phyloP scores from a whole-genome alignment of 2,888 invertebrate species.

The Mesorhabditis belari region DNA sequence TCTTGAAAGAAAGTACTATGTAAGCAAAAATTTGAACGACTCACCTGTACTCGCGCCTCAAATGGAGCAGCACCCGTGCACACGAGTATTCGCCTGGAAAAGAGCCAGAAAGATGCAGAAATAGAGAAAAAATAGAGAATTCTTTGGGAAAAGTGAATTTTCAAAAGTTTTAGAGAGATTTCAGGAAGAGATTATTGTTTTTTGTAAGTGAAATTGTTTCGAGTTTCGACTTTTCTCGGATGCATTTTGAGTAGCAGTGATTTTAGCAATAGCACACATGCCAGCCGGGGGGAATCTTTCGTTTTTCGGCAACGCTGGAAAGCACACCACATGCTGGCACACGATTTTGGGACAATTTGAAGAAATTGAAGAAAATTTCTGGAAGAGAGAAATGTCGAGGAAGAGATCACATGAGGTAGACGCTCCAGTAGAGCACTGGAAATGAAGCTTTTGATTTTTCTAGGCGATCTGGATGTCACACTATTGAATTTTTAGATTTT shows the following conservation, averaged over 20 bases:
- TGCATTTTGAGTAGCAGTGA: too few species aligned
- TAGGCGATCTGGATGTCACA: too few species aligned
- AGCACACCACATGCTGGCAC: not conserved
- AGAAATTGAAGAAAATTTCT: too few species aligned
- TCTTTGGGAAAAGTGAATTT: not conserved
- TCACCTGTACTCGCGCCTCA: constrained; percentile 50
- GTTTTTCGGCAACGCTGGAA: too few species aligned
- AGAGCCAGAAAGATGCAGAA: constrained; percentile 1
- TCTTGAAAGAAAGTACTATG: constrained; percentile 15
- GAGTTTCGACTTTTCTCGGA: too few species aligned
- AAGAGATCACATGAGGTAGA: constrained; percentile 41
- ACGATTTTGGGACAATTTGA: not conserved
- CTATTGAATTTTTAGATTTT: too few species aligned
- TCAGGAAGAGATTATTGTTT: too few species aligned
- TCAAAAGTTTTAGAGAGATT: not conserved
- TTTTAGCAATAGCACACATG: too few species aligned
- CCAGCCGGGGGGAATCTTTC: too few species aligned
- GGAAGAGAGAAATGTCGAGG: not conserved
- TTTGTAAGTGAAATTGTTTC: too few species aligned
- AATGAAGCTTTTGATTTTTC: too few species aligned
- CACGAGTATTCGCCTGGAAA: constrained; percentile 51
- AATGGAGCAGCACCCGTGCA: constrained; percentile 42
- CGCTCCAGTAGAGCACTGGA: constrained; percentile 52
- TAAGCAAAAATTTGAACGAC: not conserved
- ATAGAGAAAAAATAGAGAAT: constrained; percentile 1